Evolutionary conservation across 2,888 invertebrate species (phyloP).

Genomic region (Creontiades dilutus): DNA sequence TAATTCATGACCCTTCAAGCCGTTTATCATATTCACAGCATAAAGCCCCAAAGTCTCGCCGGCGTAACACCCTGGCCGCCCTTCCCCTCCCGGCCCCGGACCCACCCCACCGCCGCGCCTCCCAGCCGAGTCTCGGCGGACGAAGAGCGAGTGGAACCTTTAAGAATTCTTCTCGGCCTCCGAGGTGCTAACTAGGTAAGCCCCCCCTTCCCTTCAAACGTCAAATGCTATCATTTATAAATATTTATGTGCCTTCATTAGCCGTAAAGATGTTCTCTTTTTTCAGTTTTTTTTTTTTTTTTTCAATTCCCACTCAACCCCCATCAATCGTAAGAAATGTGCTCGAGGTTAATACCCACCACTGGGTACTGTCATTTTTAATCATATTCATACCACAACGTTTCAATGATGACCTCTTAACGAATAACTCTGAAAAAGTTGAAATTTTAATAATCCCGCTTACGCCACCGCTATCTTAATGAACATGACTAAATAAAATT

Average conservation of each 20-base stretch:
- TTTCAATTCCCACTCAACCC: not conserved
- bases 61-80: not conserved
- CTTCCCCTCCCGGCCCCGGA: not conserved
- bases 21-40: conserved; percentile 65
- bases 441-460: not conserved
- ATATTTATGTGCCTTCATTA: conserved; percentile 62
- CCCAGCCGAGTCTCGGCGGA: not conserved
- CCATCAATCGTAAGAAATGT: conserved; percentile 41
- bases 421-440: not conserved
- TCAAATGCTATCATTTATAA: conserved; percentile 55
- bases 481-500: no score
- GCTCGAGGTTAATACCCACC: conserved; percentile 22
- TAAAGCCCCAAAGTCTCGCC: conserved; percentile 43
- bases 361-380: conserved; percentile 27
- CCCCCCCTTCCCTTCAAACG: not conserved
- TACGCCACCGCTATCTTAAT: no score
- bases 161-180: conserved; percentile 12
- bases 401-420: not conserved
- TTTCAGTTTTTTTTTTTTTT: not conserved
- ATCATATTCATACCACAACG: conserved; percentile 37
- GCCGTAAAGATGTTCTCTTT: conserved; percentile 18
- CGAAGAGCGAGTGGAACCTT: conserved; percentile 14
- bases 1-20: conserved; percentile 60
- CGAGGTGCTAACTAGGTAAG: conserved; percentile 66
- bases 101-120: conserved; percentile 14